Evolutionary conservation across 2,113 vertebrate genomes (phyloP).

Genomic region (Petrocephalus microphthalmus): DNA sequence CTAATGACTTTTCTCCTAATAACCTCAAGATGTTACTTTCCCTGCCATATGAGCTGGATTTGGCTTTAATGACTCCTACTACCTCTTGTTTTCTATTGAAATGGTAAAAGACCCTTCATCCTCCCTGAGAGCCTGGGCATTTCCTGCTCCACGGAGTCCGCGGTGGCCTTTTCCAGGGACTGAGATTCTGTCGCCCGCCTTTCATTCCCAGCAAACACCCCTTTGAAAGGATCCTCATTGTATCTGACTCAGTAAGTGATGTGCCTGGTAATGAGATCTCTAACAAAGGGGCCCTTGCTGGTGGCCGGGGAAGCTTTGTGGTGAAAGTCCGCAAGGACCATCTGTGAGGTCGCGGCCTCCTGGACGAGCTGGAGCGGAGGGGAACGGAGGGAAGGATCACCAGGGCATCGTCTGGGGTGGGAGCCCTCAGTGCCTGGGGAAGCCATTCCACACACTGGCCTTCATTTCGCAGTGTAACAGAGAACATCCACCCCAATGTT

Average conservation of each 20-base stretch:
- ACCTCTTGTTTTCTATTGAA: neutral
- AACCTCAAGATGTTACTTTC: neutral
- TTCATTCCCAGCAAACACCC: neutral
- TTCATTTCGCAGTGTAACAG: neutral
- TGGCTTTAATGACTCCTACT: neutral
- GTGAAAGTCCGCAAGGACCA: neutral
- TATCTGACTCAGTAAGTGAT: neutral
- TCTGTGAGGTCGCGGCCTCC: neutral
- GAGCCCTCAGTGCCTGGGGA: neutral
- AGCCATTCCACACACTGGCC: neutral
- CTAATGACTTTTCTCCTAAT: conserved; percentile 6
- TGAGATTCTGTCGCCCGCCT: neutral
- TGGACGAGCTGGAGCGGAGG: neutral
- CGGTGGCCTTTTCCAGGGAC: neutral
- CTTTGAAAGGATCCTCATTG: neutral
- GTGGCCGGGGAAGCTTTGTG: neutral
- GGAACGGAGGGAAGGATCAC: neutral
- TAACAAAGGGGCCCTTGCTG: neutral
- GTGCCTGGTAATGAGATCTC: conserved; percentile 9
- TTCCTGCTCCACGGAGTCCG: neutral
- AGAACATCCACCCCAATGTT: neutral
- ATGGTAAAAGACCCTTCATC: neutral
- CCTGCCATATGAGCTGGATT: neutral
- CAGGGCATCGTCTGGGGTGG: neutral
- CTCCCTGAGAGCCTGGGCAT: neutral